Evolutionary conservation across 2,888 invertebrate genomes (phyloP).

Genomic region (Cephus rjabovi): DNA sequence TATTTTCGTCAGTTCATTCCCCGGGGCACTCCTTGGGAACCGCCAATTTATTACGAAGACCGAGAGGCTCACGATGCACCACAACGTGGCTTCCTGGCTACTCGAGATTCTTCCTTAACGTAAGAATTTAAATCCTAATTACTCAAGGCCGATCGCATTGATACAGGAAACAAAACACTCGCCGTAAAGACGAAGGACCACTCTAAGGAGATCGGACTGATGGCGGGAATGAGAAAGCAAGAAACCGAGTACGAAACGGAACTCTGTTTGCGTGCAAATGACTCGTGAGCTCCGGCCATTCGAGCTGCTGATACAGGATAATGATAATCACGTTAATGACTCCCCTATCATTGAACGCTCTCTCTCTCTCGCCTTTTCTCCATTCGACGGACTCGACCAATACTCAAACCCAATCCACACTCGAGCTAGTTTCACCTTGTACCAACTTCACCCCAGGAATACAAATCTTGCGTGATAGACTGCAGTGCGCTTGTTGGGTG

Average conservation of each 20-base stretch:
- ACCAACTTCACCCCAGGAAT: background rate
- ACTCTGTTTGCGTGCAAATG: constrained; percentile 8
- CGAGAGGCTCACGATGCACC: constrained; percentile 19
- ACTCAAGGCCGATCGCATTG: too few relatives aligned
- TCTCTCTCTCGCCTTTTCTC: background rate
- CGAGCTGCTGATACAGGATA: constrained; percentile 18
- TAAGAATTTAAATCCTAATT: background rate
- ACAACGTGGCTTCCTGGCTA: background rate
- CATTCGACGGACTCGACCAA: background rate
- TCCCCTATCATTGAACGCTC: constrained; percentile 1
- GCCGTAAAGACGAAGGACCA: too few relatives aligned
- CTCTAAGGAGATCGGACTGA: too few relatives aligned
- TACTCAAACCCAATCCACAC: background rate
- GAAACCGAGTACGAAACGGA: too few relatives aligned
- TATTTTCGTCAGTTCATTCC: constrained; percentile 63
- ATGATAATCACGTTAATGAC: constrained; percentile 22
- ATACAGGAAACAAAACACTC: too few relatives aligned
- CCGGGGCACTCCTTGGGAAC: constrained; percentile 50
- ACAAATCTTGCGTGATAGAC: background rate
- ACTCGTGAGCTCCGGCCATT: constrained; percentile 17
- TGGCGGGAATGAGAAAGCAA: background rate
- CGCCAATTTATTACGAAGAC: constrained; percentile 55
- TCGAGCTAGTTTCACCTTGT: background rate
- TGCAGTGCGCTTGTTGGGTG: background rate
- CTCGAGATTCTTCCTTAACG: constrained; percentile 33